These are phyloP conservation scores for Eupithecia abbreviata DNA, from an alignment of 2,888 invertebrate genomes.

Conservation along the genomic window DNA sequence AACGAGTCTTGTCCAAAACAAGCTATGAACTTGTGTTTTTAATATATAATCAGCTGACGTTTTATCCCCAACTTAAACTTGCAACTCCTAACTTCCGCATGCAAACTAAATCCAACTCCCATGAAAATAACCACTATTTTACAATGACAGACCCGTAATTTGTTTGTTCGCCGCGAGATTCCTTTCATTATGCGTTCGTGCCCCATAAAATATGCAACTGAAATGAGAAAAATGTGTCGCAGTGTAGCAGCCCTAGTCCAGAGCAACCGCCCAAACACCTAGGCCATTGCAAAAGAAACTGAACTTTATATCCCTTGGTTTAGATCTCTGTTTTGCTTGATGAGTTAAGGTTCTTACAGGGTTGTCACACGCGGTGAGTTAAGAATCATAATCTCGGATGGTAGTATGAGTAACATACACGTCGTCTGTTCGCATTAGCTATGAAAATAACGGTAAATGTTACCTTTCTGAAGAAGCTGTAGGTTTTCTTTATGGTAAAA, in stretches of 20 bases:
- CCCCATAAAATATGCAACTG: constrained; percentile 81
- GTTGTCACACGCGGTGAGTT: constrained; percentile 44
- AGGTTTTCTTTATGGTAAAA: constrained; percentile 26
- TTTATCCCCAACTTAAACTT: constrained; percentile 11
- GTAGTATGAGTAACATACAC: constrained; percentile 70
- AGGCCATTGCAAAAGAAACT: constrained; percentile 37
- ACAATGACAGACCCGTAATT: constrained; percentile 68
- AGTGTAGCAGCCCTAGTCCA: constrained; percentile 58
- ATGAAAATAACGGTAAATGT: constrained; percentile 70
- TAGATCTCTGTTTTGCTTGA: constrained; percentile 47
- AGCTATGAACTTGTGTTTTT: constrained; percentile 3
- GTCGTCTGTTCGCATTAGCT: constrained; percentile 76
- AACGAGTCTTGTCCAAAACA: not conserved
- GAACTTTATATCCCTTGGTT: constrained; percentile 33
- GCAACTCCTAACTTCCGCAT: constrained; percentile 21
- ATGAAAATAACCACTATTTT: constrained; percentile 51
- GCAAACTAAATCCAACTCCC: constrained; percentile 44
- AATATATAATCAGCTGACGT: constrained; percentile 20
- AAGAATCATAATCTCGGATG: constrained; percentile 76
- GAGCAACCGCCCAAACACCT: constrained; percentile 37
- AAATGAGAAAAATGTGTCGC: constrained; percentile 82
- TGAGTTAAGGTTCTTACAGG: constrained; percentile 38
- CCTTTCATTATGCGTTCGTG: constrained; percentile 77
- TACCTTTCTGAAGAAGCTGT: constrained; percentile 48
- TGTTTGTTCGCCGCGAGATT: constrained; percentile 72